phyloP scores from a whole-genome alignment of 1,140 invertebrate species.

The Hydropsyche tenuis region DNA sequence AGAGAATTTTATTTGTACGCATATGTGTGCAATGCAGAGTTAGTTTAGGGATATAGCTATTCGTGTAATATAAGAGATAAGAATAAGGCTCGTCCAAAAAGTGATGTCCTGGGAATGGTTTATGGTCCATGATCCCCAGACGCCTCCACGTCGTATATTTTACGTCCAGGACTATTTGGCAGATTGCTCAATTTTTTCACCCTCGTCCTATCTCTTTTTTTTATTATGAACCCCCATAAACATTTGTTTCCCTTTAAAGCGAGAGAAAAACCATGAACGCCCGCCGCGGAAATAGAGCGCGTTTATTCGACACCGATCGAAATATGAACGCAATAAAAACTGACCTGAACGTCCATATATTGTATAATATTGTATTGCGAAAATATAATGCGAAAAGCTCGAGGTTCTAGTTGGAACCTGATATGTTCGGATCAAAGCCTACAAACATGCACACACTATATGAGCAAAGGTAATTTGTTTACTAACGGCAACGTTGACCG shows the following conservation, averaged over 20 bases:
- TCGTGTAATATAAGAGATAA: constrained; percentile 19
- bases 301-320: too few species aligned
- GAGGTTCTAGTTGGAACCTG: not conserved
- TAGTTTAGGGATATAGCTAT: not conserved
- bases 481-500: constrained; percentile 15
- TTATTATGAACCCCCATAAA: not conserved
- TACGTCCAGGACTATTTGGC: constrained; percentile 28
- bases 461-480: constrained; percentile 25
- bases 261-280: constrained; percentile 1
- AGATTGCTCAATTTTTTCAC: constrained; percentile 31
- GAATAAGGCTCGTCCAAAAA: constrained; percentile 17
- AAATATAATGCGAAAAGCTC: too few species aligned
- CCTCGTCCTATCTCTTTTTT: not conserved
- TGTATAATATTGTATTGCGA: too few species aligned
- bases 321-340: too few species aligned
- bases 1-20: not conserved
- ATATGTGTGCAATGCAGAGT: not conserved
- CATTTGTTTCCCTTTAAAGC: constrained; percentile 4
- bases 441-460: not conserved
- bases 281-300: not conserved
- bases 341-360: too few species aligned
- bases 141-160: constrained; percentile 30
- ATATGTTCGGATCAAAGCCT: constrained; percentile 12
- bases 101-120: constrained; percentile 30
- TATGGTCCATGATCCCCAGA: constrained; percentile 31